These are phyloP conservation scores for Catharus ustulatus DNA, from an alignment of 2,797 vertebrate genomes.

Conservation along the genomic window DNA sequence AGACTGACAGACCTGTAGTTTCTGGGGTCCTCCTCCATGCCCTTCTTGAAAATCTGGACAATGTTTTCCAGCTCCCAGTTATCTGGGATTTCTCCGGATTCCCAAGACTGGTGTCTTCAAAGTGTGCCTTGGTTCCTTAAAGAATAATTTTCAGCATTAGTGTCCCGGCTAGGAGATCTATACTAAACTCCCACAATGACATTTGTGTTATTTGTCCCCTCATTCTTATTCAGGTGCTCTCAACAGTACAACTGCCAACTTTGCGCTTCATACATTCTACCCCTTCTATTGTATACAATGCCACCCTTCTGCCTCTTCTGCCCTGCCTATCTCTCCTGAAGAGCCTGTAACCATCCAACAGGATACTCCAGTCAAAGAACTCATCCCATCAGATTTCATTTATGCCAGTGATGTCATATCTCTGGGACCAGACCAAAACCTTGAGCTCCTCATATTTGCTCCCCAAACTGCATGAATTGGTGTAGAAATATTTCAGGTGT, in stretches of 20 bases:
- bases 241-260: not conserved
- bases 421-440: not conserved
- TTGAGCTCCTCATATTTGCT: rapidly evolving
- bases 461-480: rapidly evolving
- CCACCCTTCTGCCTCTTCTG: not conserved
- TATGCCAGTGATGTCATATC: not conserved
- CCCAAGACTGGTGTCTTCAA: rapidly evolving
- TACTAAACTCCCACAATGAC: rapidly evolving
- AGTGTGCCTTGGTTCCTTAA: not conserved
- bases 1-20: not conserved
- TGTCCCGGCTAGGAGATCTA: not conserved
- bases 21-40: not conserved
- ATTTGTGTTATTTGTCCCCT: not conserved
- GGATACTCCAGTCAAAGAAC: not conserved
- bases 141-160: not conserved
- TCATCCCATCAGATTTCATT: not conserved
- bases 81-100: not conserved
- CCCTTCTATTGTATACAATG: not conserved
- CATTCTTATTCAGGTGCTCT: not conserved
- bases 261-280: not conserved
- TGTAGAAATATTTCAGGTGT: not conserved
- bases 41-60: not conserved
- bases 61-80: not conserved
- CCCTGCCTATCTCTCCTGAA: not conserved
- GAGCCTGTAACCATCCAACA: not conserved